A percentile compares a stretch with the other conserved stretches of the same genome.
Evolutionary conservation across 1,140 invertebrate genomes (phyloP).

Genomic region (Aphaenogaster rudis): DNA sequence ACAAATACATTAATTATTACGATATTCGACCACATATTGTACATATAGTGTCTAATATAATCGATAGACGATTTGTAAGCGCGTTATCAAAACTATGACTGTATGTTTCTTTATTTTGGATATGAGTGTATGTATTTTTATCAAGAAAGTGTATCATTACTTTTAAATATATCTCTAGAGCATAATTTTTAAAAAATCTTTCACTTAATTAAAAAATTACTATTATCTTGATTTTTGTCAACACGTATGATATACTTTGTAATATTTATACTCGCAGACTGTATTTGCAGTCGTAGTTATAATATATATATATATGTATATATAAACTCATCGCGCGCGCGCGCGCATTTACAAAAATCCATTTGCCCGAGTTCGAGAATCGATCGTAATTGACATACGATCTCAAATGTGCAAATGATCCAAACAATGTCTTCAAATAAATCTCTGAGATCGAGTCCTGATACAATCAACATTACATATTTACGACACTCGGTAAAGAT

Average conservation of each 20-base stretch:
- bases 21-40: neutral
- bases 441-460: neutral
- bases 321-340: neutral
- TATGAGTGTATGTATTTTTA: neutral
- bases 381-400: neutral
- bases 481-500: neutral
- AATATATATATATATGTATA: neutral
- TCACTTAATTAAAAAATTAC: neutral
- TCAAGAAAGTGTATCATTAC: neutral
- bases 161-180: constrained; percentile 21
- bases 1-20: neutral
- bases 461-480: neutral
- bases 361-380: neutral
- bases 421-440: neutral
- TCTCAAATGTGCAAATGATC: neutral
- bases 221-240: neutral
- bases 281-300: neutral
- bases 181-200: neutral
- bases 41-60: neutral
- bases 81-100: neutral
- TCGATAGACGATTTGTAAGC: neutral
- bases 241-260: neutral
- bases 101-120: constrained; percentile 4
- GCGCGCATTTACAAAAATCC: neutral
- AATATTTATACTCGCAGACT: neutral